Base-by-base conservation (phyloP, 2,797 vertebrate genomes). In the Rachycentron canadum region DNA sequence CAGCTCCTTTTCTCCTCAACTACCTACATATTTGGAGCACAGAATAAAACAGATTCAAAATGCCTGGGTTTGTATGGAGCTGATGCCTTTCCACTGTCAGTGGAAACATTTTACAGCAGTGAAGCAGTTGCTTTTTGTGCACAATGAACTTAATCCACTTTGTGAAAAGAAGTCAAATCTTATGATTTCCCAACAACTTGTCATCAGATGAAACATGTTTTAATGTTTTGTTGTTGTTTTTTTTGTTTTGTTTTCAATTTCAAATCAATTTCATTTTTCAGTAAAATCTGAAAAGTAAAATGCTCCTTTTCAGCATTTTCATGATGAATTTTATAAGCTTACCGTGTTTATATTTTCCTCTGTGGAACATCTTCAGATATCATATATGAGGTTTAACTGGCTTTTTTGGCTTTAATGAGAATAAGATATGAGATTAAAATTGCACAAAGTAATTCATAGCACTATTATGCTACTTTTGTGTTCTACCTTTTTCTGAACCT, bases 401-500 rank as follows among this genome's bases (percentile, higher is more conserved):
- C 7, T 23, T 52, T 55, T 13, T 32, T 41, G 5, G 13, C 21
- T 12, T 28, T 28, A 1, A 17, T 53, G 25, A 63, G 34, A 53
- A 45, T 13, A 13, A 3, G 13, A 30, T 0, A 6, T 41, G 52
- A 23, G 34, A 0, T 6, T 14, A 59, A 30, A 70, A 45, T 25
- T 67, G 3, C 5, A 41, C 4, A 16, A 2, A 69, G 66, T 36
- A 4, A 57, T 63, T 17, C 17, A 10, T 25, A 13, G 11, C 7
- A 3, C 7, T 14, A n/a, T 55, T 16, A 16, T 10, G 4, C 3
- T 4, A 73, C 34, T 74, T 21, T 36, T 19, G 1, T 61, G 2
- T 72, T 69, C 14, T 30, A 5, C 32, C 2, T 41, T 59, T 59
- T 84, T 66, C 12, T 57, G n/a, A 81, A 69, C 40, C 9, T 65